Evolutionary conservation across 2,113 vertebrate species (phyloP), one percentile per base, ranked within the genome.

Genomic region (Bostrychus sinensis): DNA sequence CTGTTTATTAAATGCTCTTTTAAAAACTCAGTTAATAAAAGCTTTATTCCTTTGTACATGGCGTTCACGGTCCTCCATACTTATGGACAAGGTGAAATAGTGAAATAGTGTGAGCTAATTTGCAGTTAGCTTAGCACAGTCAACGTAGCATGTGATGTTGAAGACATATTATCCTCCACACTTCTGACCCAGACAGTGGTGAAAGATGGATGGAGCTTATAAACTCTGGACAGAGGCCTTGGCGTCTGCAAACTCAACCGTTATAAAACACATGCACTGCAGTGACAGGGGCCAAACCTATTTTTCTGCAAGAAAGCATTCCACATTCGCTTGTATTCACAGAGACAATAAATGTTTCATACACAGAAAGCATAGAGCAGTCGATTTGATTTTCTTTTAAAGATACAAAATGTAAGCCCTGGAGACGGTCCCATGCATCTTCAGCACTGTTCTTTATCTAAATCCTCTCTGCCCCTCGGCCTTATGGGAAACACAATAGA

Each of bases 361-460:
- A 42, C 48, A 30, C 4, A 39, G 12, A 32, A 63, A 66, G 26
- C 34, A 73, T 37, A 25, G 25, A 38, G 32, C 42, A 37, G 30
- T 61, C 26, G n/a, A 39, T 55, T 80, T 54, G 45, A 56, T 64
- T 51, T 62, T 38, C 26, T 39, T 65, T 72, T 34, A 43, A 64
- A 54, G 51, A 83, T 62, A 65, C 45, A 54, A 12, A 48, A 66
- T 72, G 63, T 75, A 63, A 77, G 66, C 56, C 64, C 57, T 51
- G 12, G 53, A 60, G 65, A 86, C 62, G 55, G 58, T 55, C 25
- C 53, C 54, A 69, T 81, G 60, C 71, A 77, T 78, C 80, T 87
- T 75, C 50, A 56, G 55, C 63, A 41, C 5, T 26, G 57, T 66
- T 70, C 71, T 64, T 78, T 72, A 75, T 81, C 81, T 83, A 75